Base-by-base conservation (phyloP, 2,888 invertebrate genomes). In the Dascillus cervinus region DNA sequence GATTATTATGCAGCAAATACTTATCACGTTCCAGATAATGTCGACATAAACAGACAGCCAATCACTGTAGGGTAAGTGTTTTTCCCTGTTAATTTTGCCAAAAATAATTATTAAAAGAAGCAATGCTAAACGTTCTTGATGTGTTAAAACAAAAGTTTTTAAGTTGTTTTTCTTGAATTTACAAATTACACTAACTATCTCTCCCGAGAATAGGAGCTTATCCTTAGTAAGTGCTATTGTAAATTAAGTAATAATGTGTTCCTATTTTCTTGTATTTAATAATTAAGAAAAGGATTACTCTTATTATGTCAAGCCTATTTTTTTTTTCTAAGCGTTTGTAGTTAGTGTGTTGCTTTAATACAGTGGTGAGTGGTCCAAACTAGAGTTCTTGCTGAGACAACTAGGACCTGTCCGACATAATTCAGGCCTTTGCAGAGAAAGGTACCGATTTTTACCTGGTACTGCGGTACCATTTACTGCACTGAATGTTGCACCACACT, bases 21-120 rank as follows among this genome's bases (percentile, higher is more conserved):
- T 2, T 50, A 53, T 25, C 60, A 60, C 17, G 58, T 60, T 10
- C 67, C 69, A 3, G 77, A 77, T 50, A 77, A 78, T 57, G 66
- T 76, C n/a, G 71, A 72, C 50, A 75, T 77, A 43, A 69, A 71
- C 33, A 64, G 73, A 38, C 76, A 75, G 46, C 77, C 77, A 9
- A 69, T 77, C 29, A 76, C 77, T 53, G 73, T 75, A 47, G 77
- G 77, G 77, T 78, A 69, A 66, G 72, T 67, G 23, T 29, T 17
- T 24, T 11, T 17, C 8, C 4, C 17, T 17, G 17, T 17, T 17
- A n/a, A n/a, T n/a, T n/a, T n/a, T n/a, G n/a, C n/a, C n/a, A n/a
- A n/a, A n/a, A n/a, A n/a, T n/a, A n/a, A n/a, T n/a, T n/a, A n/a
- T n/a, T n/a, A n/a, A n/a, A n/a, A n/a, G n/a, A n/a, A n/a, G n/a